Evolutionary conservation across 2,888 invertebrate genomes (phyloP).

Genomic region (Gastracanthus pulcherrimus): DNA sequence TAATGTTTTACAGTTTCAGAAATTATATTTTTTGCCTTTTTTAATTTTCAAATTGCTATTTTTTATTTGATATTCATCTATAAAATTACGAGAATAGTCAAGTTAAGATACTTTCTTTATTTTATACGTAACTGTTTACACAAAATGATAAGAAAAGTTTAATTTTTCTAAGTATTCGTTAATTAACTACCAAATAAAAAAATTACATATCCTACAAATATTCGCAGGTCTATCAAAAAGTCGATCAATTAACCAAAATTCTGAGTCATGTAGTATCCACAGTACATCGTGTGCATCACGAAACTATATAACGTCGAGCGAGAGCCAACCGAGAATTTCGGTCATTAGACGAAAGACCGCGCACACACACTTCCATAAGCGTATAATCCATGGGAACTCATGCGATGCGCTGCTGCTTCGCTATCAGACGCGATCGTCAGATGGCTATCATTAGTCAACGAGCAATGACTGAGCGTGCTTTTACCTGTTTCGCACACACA

Average conservation of each 20-base stretch:
- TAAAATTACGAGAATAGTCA: no score
- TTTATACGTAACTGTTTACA: no score
- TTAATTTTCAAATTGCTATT: no score
- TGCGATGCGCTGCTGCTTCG: slow-evolving; percentile 10
- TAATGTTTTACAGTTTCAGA: no score
- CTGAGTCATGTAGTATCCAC: neutral
- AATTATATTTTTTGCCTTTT: no score
- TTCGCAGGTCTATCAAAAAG: neutral
- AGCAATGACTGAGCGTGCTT: slow-evolving; percentile 53
- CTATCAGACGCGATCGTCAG: slow-evolving; percentile 60
- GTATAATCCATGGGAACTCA: slow-evolving; percentile 59
- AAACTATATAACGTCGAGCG: slow-evolving; percentile 25
- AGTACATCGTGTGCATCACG: neutral
- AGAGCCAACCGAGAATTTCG: slow-evolving; percentile 35
- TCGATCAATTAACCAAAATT: slow-evolving; percentile 30
- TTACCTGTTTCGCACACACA: slow-evolving; percentile 39
- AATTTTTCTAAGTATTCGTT: no score
- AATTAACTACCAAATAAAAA: neutral
- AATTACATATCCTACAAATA: neutral
- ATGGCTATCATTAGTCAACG: slow-evolving; percentile 65
- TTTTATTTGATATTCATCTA: no score
- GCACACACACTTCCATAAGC: neutral
- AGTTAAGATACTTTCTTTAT: no score
- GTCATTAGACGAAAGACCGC: slow-evolving; percentile 18
- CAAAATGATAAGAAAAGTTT: no score